phyloP scores from a whole-genome alignment of 2,888 invertebrate species.

The Phyto melanocephala region DNA sequence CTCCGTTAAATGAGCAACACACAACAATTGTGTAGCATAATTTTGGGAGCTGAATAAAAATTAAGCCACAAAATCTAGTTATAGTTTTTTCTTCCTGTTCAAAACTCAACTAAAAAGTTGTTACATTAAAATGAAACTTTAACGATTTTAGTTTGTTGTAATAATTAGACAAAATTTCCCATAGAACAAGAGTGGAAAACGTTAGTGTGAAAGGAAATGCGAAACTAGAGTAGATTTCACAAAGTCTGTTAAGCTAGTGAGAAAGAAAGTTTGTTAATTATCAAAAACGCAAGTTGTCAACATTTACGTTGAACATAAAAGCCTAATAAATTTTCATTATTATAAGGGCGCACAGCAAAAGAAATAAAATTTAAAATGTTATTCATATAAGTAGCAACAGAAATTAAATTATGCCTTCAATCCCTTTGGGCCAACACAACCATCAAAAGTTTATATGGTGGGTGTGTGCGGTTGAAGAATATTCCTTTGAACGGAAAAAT shows the following conservation, averaged over 20 bases:
- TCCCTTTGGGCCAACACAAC: slow-evolving; percentile 40
- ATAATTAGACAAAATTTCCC: slow-evolving; percentile 43
- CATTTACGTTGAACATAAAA: slow-evolving; percentile 40
- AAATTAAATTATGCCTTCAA: slow-evolving; percentile 52
- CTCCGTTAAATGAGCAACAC: slow-evolving; percentile 33
- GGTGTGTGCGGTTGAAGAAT: background rate
- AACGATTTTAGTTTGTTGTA: slow-evolving; percentile 51
- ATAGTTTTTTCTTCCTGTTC: background rate
- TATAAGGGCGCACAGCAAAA: background rate
- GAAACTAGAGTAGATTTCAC: too few relatives aligned
- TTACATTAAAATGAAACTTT: slow-evolving; percentile 58
- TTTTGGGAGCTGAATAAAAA: slow-evolving; percentile 25
- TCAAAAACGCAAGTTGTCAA: slow-evolving; percentile 20
- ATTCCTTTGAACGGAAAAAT: slow-evolving; percentile 17
- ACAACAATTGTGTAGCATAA: slow-evolving; percentile 24
- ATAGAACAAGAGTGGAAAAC: too few relatives aligned
- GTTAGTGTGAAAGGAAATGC: too few relatives aligned
- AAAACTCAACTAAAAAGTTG: slow-evolving; percentile 35
- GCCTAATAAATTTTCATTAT: slow-evolving; percentile 41
- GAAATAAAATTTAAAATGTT: background rate
- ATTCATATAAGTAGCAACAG: slow-evolving; percentile 18
- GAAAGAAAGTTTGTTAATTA: background rate
- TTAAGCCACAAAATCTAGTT: slow-evolving; percentile 43
- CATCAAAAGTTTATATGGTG: background rate
- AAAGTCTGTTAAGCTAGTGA: too few relatives aligned